Percentiles rank a stretch among this genome's conserved stretches.
Conservation (phyloP, 2,113 vertebrate species). For the Cervus canadensis region DNA sequence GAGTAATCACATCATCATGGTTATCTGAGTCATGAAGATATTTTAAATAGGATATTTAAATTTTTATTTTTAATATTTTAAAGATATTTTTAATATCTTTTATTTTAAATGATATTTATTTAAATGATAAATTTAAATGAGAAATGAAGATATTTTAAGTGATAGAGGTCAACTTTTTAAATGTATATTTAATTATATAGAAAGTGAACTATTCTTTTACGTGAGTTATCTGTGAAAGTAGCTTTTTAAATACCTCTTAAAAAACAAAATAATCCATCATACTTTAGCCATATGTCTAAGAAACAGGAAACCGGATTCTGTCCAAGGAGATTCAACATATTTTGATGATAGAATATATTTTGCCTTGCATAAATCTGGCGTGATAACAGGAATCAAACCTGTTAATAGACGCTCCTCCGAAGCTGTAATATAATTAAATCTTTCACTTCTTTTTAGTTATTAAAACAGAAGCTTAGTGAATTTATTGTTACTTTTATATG, state of each 20-base stretch:
- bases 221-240: background rate
- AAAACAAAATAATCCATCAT: background rate
- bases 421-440: background rate
- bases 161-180: background rate
- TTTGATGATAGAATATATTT: constrained; percentile 35
- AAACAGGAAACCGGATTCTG: background rate
- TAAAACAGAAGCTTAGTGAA: background rate
- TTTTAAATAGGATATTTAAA: background rate
- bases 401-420: background rate
- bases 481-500: constrained; percentile 5
- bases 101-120: background rate
- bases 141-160: background rate
- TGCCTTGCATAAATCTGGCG: background rate
- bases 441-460: constrained; percentile 17
- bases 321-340: constrained; percentile 17
- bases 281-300: background rate
- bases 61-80: background rate
- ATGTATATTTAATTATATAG: background rate
- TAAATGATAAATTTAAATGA: background rate
- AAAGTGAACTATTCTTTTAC: constrained; percentile 2
- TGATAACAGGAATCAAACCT: background rate
- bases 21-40: background rate
- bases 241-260: constrained; percentile 28
- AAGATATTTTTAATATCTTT: background rate
- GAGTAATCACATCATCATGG: background rate